phyloP scores from a whole-genome alignment of 1,140 invertebrate genomes.

The Zaprionus davidi region DNA sequence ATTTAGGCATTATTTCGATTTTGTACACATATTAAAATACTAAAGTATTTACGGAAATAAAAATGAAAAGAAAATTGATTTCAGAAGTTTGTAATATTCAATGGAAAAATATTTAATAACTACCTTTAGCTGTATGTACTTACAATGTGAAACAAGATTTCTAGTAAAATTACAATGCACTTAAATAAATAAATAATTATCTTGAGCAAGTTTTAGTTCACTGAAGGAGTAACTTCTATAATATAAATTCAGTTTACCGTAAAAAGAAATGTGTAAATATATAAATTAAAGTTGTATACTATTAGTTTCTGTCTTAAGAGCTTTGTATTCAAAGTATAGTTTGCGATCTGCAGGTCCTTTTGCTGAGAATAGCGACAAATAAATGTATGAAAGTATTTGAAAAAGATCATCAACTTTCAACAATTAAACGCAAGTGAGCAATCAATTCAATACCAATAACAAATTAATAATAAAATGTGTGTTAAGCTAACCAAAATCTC shows the following conservation, averaged over 20 bases:
- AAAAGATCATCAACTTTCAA: not conserved
- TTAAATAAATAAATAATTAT: not conserved
- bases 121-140: not conserved
- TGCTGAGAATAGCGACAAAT: not conserved
- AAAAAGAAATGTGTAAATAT: not conserved
- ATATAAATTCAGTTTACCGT: not conserved
- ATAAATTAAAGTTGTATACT: not conserved
- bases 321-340: not conserved
- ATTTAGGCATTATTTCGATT: slow-evolving; percentile 29
- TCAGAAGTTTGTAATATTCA: slow-evolving; percentile 18
- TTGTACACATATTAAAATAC: slow-evolving; percentile 8
- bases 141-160: not conserved
- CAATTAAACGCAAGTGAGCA: not conserved
- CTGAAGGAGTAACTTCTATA: not conserved
- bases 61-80: slow-evolving; percentile 13
- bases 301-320: not conserved
- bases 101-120: not conserved
- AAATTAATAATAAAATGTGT: not conserved
- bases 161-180: not conserved
- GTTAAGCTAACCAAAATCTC: slow-evolving; percentile 6
- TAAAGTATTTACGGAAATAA: not conserved
- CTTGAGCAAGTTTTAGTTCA: not conserved
- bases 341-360: not conserved
- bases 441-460: not conserved
- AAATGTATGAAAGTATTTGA: not conserved